A percentile compares a stretch with the other conserved stretches of the same genome.
Evolutionary conservation across 2,113 vertebrate genomes (phyloP).

Genomic region (Oreamnos americanus): DNA sequence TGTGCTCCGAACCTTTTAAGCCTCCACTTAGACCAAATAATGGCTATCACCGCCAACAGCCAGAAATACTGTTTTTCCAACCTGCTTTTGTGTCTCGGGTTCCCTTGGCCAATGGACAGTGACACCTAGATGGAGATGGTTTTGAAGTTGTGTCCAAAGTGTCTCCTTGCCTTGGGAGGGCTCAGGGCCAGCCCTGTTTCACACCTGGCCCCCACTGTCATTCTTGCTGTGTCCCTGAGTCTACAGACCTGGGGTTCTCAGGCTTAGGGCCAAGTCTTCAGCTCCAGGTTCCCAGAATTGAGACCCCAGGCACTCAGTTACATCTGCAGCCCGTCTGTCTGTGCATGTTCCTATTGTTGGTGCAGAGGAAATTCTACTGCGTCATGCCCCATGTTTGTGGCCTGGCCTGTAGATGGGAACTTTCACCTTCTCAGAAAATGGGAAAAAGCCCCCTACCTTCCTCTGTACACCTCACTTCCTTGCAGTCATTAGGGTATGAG

Average conservation of each 20-base stretch:
- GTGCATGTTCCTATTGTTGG: not conserved
- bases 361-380: accelerated
- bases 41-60: accelerated
- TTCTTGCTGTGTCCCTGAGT: not conserved
- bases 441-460: not conserved
- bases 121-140: not conserved
- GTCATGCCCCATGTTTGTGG: not conserved
- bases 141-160: not conserved
- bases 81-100: not conserved
- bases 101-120: not conserved
- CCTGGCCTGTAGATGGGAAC: not conserved
- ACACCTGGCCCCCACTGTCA: not conserved
- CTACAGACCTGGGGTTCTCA: not conserved
- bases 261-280: not conserved
- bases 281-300: not conserved
- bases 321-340: not conserved
- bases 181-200: not conserved
- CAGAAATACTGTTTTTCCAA: not conserved
- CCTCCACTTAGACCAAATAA: not conserved
- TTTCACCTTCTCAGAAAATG: not conserved
- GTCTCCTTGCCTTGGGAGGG: not conserved
- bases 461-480: not conserved
- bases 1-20: not conserved
- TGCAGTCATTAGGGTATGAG: not conserved
- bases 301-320: not conserved